phyloP scores from a whole-genome alignment of 2,888 invertebrate genomes.

The Bugulina stolonifera region DNA sequence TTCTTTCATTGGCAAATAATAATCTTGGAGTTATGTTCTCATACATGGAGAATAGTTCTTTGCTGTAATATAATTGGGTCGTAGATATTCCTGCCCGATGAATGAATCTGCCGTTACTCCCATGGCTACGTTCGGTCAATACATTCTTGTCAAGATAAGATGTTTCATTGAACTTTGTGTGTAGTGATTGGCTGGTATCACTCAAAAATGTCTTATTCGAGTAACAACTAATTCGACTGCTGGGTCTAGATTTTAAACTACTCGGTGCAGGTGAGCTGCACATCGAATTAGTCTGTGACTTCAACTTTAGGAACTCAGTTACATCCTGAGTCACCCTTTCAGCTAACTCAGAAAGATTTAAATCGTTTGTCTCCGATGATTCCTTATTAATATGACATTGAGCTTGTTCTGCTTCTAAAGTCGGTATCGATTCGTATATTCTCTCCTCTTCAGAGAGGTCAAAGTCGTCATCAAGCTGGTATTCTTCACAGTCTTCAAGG shows the following conservation, averaged over 20 bases:
- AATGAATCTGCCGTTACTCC: too few species aligned
- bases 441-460: neutral
- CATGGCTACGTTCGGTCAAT: too few species aligned
- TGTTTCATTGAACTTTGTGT: too few species aligned
- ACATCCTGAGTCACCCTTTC: constrained; percentile 17
- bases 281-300: neutral
- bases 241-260: neutral
- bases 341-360: neutral
- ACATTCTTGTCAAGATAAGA: too few species aligned
- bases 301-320: neutral
- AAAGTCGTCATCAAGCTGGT: neutral
- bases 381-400: too few species aligned
- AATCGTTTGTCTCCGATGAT: neutral
- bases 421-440: neutral
- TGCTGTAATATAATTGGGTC: constrained; percentile 15
- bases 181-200: too few species aligned
- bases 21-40: constrained; percentile 2
- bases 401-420: neutral
- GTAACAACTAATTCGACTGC: too few species aligned
- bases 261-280: neutral
- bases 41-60: neutral
- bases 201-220: too few species aligned
- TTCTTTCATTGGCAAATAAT: neutral
- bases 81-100: neutral
- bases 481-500: constrained; percentile 1